Percentiles rank a stretch among this genome's conserved stretches.
Evolutionary conservation across 2,888 invertebrate genomes (phyloP).

Genomic region (Nowickia ferox): DNA sequence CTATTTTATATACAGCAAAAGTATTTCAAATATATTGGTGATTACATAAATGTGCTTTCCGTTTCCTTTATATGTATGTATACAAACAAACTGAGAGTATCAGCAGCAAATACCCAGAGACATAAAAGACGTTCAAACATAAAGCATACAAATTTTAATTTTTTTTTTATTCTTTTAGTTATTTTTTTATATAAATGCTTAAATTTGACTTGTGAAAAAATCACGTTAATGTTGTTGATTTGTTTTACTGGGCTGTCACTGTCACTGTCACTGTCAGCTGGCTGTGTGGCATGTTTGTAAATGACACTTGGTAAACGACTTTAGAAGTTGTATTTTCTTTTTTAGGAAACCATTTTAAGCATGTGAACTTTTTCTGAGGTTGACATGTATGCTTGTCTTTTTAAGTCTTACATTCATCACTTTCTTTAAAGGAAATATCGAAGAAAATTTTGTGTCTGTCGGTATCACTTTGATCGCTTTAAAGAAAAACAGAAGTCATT

Average conservation of each 20-base stretch:
- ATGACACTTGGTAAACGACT: conserved; percentile 67
- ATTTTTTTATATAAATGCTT: conserved; percentile 8
- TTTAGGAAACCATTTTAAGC: neutral
- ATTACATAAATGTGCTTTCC: neutral
- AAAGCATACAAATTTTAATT: conserved; percentile 27
- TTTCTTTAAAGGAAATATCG: conserved; percentile 27
- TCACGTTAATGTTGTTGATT: conserved; percentile 54
- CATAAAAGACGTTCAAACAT: conserved; percentile 19
- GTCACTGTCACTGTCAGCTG: conserved; percentile 19
- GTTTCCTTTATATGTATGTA: conserved; percentile 17
- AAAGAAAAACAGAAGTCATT: conserved; percentile 37
- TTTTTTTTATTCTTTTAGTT: neutral
- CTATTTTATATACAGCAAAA: neutral
- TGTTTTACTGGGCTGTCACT: conserved; percentile 42
- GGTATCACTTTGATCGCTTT: conserved; percentile 5
- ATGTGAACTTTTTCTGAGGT: neutral
- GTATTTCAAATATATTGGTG: neutral
- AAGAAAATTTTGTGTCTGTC: neutral
- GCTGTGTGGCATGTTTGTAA: conserved; percentile 31
- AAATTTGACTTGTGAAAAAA: conserved; percentile 18
- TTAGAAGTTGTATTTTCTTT: conserved; percentile 32
- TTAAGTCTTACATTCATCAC: conserved; percentile 4
- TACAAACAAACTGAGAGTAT: conserved; percentile 24
- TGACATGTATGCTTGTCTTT: neutral
- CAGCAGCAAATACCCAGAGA: conserved; percentile 27